Evolutionary conservation across 2,113 vertebrate species (phyloP).

Genomic region (Forbesichthys agassizii): DNA sequence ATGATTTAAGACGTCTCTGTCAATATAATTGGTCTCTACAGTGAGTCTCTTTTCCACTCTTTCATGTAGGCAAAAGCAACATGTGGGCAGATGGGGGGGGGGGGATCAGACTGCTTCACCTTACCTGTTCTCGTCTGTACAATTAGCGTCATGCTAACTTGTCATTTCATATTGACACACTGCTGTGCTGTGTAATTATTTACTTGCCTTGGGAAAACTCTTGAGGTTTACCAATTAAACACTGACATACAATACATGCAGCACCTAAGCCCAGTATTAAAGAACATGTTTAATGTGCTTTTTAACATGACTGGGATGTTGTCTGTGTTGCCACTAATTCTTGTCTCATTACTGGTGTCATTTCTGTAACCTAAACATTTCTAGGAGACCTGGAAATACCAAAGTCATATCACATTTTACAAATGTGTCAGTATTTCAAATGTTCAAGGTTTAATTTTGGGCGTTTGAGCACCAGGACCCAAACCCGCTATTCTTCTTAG

Average conservation of each 20-base stretch:
- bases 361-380: slow-evolving; percentile 36
- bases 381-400: not conserved
- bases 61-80: slow-evolving; percentile 44
- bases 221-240: slow-evolving; percentile 45
- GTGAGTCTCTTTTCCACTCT: not conserved
- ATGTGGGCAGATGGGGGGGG: slow-evolving; percentile 52
- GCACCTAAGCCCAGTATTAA: slow-evolving; percentile 32
- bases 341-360: slow-evolving; percentile 47
- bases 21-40: slow-evolving; percentile 2
- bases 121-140: slow-evolving; percentile 57
- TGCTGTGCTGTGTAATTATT: slow-evolving; percentile 61
- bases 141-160: slow-evolving; percentile 59
- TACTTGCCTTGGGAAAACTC: slow-evolving; percentile 44
- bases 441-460: not conserved
- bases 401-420: not conserved
- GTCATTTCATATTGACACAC: slow-evolving; percentile 61
- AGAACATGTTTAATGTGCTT: slow-evolving; percentile 55
- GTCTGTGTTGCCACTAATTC: slow-evolving; percentile 12
- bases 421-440: not conserved
- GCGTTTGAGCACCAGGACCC: slow-evolving; percentile 58
- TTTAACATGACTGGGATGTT: slow-evolving; percentile 56
- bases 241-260: slow-evolving; percentile 7
- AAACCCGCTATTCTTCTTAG: slow-evolving; percentile 20
- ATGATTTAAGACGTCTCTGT: not conserved
- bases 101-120: slow-evolving; percentile 56